These are phyloP conservation scores for Meteorus sp. DNA, from an alignment of 1,140 invertebrate species.

Conservation along the genomic window DNA sequence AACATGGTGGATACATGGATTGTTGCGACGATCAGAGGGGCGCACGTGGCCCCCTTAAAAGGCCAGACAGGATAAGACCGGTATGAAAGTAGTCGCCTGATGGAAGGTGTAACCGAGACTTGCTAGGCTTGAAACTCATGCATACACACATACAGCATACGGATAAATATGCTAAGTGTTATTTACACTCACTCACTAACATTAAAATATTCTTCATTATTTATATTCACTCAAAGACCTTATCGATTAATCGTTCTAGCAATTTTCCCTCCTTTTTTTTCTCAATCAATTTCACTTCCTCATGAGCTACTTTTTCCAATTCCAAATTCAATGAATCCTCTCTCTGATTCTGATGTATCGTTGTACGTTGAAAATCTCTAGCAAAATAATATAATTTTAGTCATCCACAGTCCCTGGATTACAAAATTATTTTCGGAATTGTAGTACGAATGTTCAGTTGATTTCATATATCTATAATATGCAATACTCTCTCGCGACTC, in stretches of 20 bases:
- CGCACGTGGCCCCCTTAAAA: conserved; percentile 17
- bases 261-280: background rate
- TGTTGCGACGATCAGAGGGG: too few species aligned
- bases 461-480: too few species aligned
- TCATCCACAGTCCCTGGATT: background rate
- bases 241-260: background rate
- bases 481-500: too few species aligned
- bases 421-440: conserved; percentile 7
- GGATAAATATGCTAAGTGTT: too few species aligned
- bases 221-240: background rate
- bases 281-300: too few species aligned
- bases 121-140: background rate
- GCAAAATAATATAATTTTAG: background rate
- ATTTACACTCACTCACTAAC: too few species aligned
- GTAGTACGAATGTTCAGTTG: background rate
- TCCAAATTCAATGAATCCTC: background rate
- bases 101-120: conserved; percentile 5
- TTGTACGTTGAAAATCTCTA: conserved; percentile 3
- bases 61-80: conserved; percentile 15
- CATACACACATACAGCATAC: background rate
- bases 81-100: conserved; percentile 18
- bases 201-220: too few species aligned
- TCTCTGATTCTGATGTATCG: background rate
- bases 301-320: too few species aligned
- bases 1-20: too few species aligned